phyloP scores from a whole-genome alignment of 2,888 invertebrate genomes.

The Nomada ruficornis region DNA sequence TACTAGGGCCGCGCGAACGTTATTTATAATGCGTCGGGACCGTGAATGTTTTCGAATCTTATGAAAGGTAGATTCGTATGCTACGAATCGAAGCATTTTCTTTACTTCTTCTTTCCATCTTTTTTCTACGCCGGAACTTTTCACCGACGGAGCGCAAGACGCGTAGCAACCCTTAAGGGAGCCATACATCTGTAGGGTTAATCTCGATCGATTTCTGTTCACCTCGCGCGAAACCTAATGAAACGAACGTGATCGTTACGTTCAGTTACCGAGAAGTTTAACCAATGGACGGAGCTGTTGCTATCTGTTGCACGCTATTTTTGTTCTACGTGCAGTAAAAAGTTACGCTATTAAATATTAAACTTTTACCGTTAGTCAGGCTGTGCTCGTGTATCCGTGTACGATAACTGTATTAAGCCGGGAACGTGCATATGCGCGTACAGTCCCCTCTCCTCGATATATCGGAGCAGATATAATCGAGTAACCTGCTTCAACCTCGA shows the following conservation, averaged over 20 bases:
- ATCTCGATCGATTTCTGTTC: conserved; percentile 32
- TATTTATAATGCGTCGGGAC: conserved; percentile 49
- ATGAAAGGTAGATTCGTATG: conserved; percentile 2
- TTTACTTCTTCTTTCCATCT: neutral
- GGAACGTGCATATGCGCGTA: conserved; percentile 38
- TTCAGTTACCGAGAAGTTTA: conserved; percentile 29
- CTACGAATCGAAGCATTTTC: neutral
- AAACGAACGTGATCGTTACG: conserved; percentile 30
- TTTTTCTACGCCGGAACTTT: neutral
- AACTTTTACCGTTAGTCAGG: conserved; percentile 58
- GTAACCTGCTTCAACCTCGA: conserved; percentile 58
- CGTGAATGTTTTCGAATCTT: conserved; percentile 16
- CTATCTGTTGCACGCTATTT: conserved; percentile 34
- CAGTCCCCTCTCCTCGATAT: neutral
- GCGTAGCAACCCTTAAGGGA: neutral
- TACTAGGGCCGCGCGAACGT: conserved; percentile 23
- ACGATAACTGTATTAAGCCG: conserved; percentile 56
- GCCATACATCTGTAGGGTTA: conserved; percentile 3
- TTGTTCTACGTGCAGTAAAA: conserved; percentile 47
- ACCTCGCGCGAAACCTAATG: conserved; percentile 17
- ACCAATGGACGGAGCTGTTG: neutral
- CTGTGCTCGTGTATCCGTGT: conserved; percentile 22
- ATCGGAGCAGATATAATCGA: conserved; percentile 58
- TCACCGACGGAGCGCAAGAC: neutral
- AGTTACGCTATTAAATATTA: conserved; percentile 59